Conservation (phyloP, 2,797 vertebrate species). For the Myripristis jacobus region DNA sequence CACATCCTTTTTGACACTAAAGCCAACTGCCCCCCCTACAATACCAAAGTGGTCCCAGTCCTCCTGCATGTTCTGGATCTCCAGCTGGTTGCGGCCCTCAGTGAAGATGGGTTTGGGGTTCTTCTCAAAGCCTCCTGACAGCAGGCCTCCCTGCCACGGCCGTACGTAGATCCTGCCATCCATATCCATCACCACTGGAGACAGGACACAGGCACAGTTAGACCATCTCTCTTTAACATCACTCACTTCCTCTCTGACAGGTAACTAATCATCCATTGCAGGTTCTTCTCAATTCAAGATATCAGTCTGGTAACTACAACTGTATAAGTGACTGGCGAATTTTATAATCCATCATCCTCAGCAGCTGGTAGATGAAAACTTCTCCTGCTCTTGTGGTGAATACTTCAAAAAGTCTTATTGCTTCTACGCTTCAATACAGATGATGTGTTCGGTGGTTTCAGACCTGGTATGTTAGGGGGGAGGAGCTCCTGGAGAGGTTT, state of each 20-base stretch:
- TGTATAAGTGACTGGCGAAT: too few relatives aligned
- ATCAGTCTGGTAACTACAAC: too few relatives aligned
- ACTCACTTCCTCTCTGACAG: not conserved
- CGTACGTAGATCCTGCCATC: slow-evolving; percentile 96
- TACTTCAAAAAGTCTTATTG: too few relatives aligned
- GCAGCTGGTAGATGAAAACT: too few relatives aligned
- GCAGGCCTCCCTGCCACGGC: slow-evolving; percentile 94
- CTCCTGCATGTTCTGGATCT: slow-evolving; percentile 96
- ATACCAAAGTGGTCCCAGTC: slow-evolving; percentile 99
- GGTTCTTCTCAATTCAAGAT: too few relatives aligned
- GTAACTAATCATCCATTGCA: too few relatives aligned
- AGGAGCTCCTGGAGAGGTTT: slow-evolving; percentile 88
- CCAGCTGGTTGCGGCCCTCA: slow-evolving; percentile 95
- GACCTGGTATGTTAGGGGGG: slow-evolving; percentile 87
- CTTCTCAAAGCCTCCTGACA: slow-evolving; percentile 98
- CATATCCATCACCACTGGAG: slow-evolving; percentile 90
- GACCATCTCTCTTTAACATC: not conserved
- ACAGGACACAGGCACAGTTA: slow-evolving; percentile 31
- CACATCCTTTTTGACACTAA: too few relatives aligned
- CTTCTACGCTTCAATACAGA: not conserved
- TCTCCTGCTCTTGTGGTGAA: too few relatives aligned
- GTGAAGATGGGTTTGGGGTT: slow-evolving; percentile 99
- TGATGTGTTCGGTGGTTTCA: slow-evolving; percentile 44
- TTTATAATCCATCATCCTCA: too few relatives aligned
- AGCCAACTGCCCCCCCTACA: slow-evolving; percentile 3